Evolutionary conservation across 2,797 vertebrate species (phyloP), one percentile per base, ranked within the genome.

Genomic region (Syndactyla subalaris): DNA sequence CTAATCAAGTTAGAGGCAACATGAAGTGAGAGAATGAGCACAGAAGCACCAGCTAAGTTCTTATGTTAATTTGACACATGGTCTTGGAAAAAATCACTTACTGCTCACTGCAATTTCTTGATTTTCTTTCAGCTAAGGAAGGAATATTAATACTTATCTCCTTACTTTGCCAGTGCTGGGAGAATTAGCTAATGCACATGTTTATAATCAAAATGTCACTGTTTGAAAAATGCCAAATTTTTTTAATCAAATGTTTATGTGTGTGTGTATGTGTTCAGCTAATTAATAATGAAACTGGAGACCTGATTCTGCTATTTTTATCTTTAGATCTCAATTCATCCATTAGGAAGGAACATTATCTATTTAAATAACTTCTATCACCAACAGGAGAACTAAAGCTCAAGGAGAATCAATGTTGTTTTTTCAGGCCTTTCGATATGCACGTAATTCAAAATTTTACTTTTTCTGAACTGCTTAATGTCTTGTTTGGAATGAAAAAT

Each of bases 1-100:
- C 92, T 95, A 95, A 97, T 95, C 82, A 93, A 84, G 66, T 96
- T 91, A 94, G 66, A 78, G 68, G 76, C 62, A 89, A 61, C 38
- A 62, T 91, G 46, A 87, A 93, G 81, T 85, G 91, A 93, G 76
- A 62, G 79, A 93, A 92, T 57, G 81, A 93, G 75, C 61, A 65
- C 58, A 67, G 36, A 74, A 94, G 41, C 51, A 89, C 34, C 24
- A 83, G 54, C 30, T 51, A 68, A 83, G 34, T 62, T 95, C 65
- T 77, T 88, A 58, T 1, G 7, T 87, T 92, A 89, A 83, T 89
- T 91, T 96, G 81, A 96, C 93, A 36, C 66, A 68, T 59, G 16
- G 32, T 68, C 61, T 80, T 72, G 51, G 78, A 87, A 94, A 94
- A 96, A 91, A 85, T 48, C n/a, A 39, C 19, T 67, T 89, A 59